Conservation (phyloP, 2,888 invertebrate species). For the Dicycla oo region DNA sequence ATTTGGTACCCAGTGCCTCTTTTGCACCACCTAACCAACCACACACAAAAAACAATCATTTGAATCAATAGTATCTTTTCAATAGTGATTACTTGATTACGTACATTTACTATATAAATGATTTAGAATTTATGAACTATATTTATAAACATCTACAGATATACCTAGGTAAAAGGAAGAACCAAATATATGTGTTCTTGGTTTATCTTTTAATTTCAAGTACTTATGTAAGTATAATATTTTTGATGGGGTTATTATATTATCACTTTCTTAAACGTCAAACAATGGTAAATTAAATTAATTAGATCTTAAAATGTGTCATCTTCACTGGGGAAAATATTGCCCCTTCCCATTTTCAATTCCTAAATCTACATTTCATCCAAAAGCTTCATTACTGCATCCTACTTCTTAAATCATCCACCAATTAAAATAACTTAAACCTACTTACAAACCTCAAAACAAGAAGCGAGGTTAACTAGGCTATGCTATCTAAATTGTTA, state of each 20-base stretch:
- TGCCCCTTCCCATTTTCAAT: slow-evolving; percentile 3
- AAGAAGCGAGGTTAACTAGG: slow-evolving; percentile 44
- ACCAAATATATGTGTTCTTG: slow-evolving; percentile 8
- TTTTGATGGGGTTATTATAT: slow-evolving; percentile 47
- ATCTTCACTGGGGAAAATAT: slow-evolving; percentile 18
- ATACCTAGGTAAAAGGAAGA: slow-evolving; percentile 8
- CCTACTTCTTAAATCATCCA: slow-evolving; percentile 36
- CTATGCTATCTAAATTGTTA: slow-evolving; percentile 19
- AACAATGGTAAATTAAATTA: slow-evolving; percentile 5
- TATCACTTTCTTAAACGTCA: slow-evolving; percentile 47
- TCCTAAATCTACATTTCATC: slow-evolving; percentile 25
- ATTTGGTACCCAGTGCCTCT: not conserved
- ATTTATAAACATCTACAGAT: not conserved
- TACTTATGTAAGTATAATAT: slow-evolving; percentile 2
- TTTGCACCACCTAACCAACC: not conserved
- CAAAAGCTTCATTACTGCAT: slow-evolving; percentile 33
- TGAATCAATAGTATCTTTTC: not conserved
- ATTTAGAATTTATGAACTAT: slow-evolving; percentile 5
- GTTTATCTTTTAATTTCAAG: slow-evolving; percentile 13
- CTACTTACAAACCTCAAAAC: slow-evolving; percentile 40
- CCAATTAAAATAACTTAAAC: slow-evolving; percentile 40
- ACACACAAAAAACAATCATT: not conserved
- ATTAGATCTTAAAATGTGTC: slow-evolving; percentile 6
- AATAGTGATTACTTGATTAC: slow-evolving; percentile 4
- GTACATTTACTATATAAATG: not conserved